Conservation (phyloP, 2,797 vertebrate species). For the Sebastes matsubarae region DNA sequence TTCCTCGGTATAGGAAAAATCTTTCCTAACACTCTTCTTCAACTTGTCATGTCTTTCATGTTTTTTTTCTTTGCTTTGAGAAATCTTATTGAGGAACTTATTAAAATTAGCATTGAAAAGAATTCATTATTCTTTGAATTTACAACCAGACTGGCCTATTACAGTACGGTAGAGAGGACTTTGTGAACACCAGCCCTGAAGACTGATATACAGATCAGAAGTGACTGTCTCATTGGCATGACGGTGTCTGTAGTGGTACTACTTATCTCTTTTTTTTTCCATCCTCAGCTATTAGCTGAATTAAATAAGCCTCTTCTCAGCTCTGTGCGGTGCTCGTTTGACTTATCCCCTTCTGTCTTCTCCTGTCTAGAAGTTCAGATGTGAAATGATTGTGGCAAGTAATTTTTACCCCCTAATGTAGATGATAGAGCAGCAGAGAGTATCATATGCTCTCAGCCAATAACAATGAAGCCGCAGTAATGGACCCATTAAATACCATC, state of each 20-base stretch:
- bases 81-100: neutral
- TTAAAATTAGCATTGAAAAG: constrained; percentile 25
- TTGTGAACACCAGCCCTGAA: neutral
- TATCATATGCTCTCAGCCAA: neutral
- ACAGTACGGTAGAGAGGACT: neutral
- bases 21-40: neutral
- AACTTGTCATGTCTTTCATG: constrained; percentile 8
- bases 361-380: constrained; percentile 2
- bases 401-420: neutral
- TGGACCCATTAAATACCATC: neutral
- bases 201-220: constrained; percentile 11
- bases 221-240: neutral
- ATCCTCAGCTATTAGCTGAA: constrained; percentile 10
- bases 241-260: neutral
- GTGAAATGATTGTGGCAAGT: constrained; percentile 5
- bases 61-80: neutral
- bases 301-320: constrained; percentile 23
- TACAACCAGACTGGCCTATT: constrained; percentile 15
- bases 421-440: neutral
- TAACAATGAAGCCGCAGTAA: neutral
- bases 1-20: neutral
- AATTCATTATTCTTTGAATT: constrained; percentile 29
- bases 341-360: neutral
- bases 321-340: neutral
- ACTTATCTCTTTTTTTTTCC: neutral